Evolutionary conservation across 1,140 invertebrate genomes (phyloP).

Genomic region (Pissodes strobi): DNA sequence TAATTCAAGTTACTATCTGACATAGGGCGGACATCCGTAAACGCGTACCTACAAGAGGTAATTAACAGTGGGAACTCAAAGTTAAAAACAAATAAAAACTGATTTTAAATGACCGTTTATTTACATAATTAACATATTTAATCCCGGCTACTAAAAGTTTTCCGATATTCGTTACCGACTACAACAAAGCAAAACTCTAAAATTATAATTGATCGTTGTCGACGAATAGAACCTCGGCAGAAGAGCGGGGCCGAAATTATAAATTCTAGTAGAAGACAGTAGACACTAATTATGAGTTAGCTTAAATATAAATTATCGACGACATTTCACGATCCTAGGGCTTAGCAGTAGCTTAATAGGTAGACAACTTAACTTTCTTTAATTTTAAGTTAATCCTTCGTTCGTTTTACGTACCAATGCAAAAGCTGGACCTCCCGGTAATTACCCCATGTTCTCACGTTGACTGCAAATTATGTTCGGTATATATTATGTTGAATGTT

Average conservation of each 20-base stretch:
- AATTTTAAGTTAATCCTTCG: conserved; percentile 46
- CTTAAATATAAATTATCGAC: conserved; percentile 42
- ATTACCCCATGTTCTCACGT: not conserved
- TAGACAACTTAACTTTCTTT: conserved; percentile 46
- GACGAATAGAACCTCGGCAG: not conserved
- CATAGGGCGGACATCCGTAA: too few relatives aligned
- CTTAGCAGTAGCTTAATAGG: conserved; percentile 42
- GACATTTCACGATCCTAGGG: conserved; percentile 20
- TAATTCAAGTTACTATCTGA: too few relatives aligned
- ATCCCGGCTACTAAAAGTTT: too few relatives aligned
- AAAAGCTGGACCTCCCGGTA: too few relatives aligned
- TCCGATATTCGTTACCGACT: too few relatives aligned
- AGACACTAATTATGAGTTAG: conserved; percentile 44
- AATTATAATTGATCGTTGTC: not conserved
- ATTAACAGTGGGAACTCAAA: too few relatives aligned
- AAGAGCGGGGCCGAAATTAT: conserved; percentile 20
- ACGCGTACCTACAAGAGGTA: too few relatives aligned
- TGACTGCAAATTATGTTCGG: not conserved
- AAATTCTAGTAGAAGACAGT: conserved; percentile 22
- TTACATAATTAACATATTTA: too few relatives aligned
- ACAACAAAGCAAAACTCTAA: not conserved
- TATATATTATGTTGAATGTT: not conserved
- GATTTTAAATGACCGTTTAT: too few relatives aligned
- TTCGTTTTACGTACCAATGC: too few relatives aligned
- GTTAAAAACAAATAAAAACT: too few relatives aligned